A percentile compares a stretch with the other conserved stretches of the same genome.
phyloP scores from a whole-genome alignment of 2,888 invertebrate genomes.

The Phymatocera aterrima region DNA sequence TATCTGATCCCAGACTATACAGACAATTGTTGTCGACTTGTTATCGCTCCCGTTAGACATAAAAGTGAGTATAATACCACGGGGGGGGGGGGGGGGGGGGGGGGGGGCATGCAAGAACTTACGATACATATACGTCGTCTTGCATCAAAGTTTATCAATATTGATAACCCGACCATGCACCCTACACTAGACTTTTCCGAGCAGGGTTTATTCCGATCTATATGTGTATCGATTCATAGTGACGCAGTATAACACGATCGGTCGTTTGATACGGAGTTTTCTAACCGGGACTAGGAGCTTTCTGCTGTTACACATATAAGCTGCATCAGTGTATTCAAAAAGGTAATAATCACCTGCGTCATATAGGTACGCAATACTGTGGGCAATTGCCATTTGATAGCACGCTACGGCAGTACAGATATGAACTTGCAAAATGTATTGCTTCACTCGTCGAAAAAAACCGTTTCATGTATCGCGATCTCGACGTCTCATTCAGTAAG shows the following conservation, averaged over 20 bases:
- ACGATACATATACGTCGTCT: not conserved
- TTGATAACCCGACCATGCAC: conserved; percentile 19
- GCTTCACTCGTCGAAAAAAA: not conserved
- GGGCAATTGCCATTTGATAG: no score
- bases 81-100: not conserved
- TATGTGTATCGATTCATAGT: not conserved
- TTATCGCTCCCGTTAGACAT: no score
- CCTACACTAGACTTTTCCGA: not conserved
- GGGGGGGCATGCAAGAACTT: no score
- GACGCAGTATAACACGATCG: not conserved
- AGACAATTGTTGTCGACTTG: not conserved
- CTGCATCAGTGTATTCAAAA: not conserved
- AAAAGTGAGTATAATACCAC: not conserved
- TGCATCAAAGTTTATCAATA: not conserved
- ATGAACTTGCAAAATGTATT: no score
- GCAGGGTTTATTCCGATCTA: not conserved
- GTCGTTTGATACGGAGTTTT: not conserved
- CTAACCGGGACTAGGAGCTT: not conserved
- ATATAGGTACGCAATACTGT: no score
- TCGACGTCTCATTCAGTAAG: not conserved
- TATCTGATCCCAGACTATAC: not conserved
- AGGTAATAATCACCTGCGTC: not conserved
- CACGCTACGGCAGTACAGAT: no score
- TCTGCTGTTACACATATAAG: no score
- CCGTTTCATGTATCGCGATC: not conserved